Evolutionary conservation across 2,888 invertebrate genomes (phyloP).

Genomic region (Meteorus colon): DNA sequence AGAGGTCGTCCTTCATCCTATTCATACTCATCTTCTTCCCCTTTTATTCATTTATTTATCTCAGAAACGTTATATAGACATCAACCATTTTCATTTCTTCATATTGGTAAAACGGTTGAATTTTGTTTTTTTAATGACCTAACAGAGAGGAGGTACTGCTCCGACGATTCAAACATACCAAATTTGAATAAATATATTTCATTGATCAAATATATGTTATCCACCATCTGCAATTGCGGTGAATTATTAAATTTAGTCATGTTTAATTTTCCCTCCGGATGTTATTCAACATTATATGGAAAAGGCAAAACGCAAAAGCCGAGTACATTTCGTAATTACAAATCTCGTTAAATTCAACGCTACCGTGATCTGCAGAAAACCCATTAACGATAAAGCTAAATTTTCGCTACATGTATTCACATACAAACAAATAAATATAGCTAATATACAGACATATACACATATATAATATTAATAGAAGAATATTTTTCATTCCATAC

Average conservation of each 20-base stretch:
- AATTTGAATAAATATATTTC: background rate
- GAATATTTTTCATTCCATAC: background rate
- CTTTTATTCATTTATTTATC: background rate
- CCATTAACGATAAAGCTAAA: slow-evolving; percentile 60
- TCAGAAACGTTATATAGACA: background rate
- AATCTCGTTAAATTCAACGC: slow-evolving; percentile 69
- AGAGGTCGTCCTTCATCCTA: slow-evolving; percentile 27
- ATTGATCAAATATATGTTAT: background rate
- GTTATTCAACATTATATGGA: slow-evolving; percentile 33
- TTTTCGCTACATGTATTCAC: background rate
- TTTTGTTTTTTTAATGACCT: too few relatives aligned
- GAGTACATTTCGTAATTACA: slow-evolving; percentile 64
- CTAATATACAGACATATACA: slow-evolving; percentile 29
- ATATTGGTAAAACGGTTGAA: too few relatives aligned
- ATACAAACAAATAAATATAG: slow-evolving; percentile 1
- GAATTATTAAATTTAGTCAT: slow-evolving; percentile 4
- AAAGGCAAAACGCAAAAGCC: slow-evolving; percentile 40
- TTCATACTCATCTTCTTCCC: background rate
- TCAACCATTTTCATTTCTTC: too few relatives aligned
- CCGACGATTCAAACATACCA: background rate
- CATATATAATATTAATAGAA: background rate
- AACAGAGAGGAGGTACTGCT: background rate
- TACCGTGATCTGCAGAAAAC: slow-evolving; percentile 58
- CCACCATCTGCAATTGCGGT: background rate
- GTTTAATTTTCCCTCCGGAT: slow-evolving; percentile 25